Conservation (phyloP, 2,888 invertebrate species). For the Phaonia tiefii region DNA sequence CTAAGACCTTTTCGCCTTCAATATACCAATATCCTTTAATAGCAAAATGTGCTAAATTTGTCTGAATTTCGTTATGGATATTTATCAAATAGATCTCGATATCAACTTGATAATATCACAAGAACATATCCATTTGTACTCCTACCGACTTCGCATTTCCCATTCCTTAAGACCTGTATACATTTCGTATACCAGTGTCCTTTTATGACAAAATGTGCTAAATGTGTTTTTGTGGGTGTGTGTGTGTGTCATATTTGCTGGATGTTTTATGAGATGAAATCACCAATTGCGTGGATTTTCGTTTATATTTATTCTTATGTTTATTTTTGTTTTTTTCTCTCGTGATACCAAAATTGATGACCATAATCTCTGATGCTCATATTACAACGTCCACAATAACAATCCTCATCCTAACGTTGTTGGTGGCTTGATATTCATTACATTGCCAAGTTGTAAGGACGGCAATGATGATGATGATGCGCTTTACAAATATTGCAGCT, state of each 20-base stretch:
- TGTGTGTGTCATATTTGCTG: constrained; percentile 31
- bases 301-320: constrained; percentile 36
- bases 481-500: constrained; percentile 67
- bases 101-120: too few relatives aligned
- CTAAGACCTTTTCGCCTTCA: too few relatives aligned
- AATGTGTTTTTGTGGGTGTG: background rate
- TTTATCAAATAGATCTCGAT: too few relatives aligned
- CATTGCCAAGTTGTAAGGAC: constrained; percentile 45
- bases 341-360: constrained; percentile 77
- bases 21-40: too few relatives aligned
- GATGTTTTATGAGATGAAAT: constrained; percentile 49
- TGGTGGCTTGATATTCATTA: constrained; percentile 41
- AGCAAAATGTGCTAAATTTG: constrained; percentile 1
- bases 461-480: constrained; percentile 35
- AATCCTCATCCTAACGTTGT: background rate
- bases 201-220: constrained; percentile 23
- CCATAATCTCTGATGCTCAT: constrained; percentile 74
- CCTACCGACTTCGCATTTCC: too few relatives aligned
- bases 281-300: constrained; percentile 45
- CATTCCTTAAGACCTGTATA: too few relatives aligned
- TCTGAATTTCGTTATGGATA: too few relatives aligned
- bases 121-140: too few relatives aligned
- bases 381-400: constrained; percentile 57
- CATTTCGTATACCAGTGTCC: constrained; percentile 7
- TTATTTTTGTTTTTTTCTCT: constrained; percentile 8